phyloP scores from a whole-genome alignment of 2,888 invertebrate species.

The Gryllus longicercus region DNA sequence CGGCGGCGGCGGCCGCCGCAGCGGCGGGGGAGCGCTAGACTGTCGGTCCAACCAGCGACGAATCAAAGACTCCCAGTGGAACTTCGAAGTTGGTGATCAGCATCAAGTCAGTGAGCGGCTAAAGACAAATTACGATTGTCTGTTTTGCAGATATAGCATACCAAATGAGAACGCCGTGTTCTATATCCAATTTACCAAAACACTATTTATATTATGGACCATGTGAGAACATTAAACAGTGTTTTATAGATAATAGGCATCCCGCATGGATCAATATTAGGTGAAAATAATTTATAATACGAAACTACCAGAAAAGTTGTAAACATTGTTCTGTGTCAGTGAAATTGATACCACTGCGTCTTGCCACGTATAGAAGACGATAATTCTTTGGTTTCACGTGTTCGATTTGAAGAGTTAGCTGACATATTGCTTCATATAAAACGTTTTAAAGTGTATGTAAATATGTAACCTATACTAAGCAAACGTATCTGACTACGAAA shows the following conservation, averaged over 20 bases:
- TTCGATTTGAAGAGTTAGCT: too few species aligned
- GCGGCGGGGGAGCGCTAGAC: not conserved
- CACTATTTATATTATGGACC: not conserved
- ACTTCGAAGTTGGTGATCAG: not conserved
- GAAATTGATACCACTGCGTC: too few species aligned
- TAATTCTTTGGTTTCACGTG: too few species aligned
- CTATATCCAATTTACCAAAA: constrained; percentile 6
- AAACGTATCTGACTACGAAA: too few species aligned
- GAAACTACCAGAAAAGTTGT: too few species aligned
- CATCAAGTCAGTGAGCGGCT: not conserved
- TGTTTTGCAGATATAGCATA: not conserved
- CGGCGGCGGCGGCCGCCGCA: constrained; percentile 2
- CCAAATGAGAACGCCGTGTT: constrained; percentile 17
- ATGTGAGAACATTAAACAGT: not conserved
- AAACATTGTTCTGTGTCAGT: too few species aligned
- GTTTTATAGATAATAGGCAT: not conserved
- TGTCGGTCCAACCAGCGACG: not conserved
- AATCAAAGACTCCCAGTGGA: not conserved
- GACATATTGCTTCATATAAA: too few species aligned
- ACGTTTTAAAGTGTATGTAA: too few species aligned
- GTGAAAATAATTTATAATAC: too few species aligned
- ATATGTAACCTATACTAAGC: too few species aligned
- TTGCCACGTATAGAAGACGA: too few species aligned
- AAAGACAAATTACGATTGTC: not conserved
- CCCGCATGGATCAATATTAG: too few species aligned